Percentiles rank a stretch among this genome's conserved stretches.
Conservation (phyloP, 2,113 vertebrate genomes). For the Zootoca vivipara region DNA sequence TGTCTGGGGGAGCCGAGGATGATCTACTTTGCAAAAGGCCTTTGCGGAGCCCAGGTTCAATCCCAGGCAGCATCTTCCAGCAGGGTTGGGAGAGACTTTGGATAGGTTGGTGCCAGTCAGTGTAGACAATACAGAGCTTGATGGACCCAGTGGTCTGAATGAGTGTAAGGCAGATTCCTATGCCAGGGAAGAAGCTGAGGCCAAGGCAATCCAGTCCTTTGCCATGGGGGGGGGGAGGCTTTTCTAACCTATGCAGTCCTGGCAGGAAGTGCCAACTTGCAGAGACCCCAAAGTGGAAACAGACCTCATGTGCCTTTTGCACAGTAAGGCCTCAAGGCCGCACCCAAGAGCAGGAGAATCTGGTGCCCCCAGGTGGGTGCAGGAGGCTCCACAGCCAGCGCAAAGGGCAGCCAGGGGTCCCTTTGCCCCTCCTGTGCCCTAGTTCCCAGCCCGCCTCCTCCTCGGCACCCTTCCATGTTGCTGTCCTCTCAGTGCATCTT, state of each 20-base stretch:
- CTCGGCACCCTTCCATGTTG: no score
- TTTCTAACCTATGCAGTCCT: not conserved
- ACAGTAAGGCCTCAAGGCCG: not conserved
- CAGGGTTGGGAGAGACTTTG: no score
- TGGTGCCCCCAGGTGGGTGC: not conserved
- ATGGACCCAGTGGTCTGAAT: no score
- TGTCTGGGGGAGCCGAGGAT: not conserved
- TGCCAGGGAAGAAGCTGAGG: no score
- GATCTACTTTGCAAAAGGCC: not conserved
- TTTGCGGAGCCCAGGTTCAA: not conserved
- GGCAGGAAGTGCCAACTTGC: not conserved
- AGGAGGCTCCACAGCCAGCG: not conserved
- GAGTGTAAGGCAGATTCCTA: no score
- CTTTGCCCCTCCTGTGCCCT: not conserved
- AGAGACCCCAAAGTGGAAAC: accelerated
- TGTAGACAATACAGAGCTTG: no score
- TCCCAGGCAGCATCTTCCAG: no score
- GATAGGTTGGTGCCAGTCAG: no score
- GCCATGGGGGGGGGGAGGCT: not conserved
- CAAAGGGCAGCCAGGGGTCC: not conserved
- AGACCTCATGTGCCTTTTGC: not conserved
- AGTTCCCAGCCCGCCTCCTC: not conserved
- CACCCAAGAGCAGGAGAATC: not conserved
- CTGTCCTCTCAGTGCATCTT: not conserved
- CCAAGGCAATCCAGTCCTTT: not conserved